phyloP scores from a whole-genome alignment of 1,140 invertebrate species.

The Potamilus streckersoni region DNA sequence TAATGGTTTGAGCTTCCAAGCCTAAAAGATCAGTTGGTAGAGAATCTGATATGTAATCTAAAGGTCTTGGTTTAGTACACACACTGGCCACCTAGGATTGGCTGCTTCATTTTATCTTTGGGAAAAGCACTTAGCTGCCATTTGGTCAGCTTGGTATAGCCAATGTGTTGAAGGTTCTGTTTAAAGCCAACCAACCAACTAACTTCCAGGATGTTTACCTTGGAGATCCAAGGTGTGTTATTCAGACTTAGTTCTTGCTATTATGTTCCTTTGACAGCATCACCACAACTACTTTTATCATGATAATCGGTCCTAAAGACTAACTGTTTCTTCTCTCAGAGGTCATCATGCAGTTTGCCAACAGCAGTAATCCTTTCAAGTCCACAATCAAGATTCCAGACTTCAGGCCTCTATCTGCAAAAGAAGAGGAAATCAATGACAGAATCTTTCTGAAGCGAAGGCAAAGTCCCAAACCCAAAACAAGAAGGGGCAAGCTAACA shows the following conservation, averaged over 20 bases:
- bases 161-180: too few relatives aligned
- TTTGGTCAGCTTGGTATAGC: not conserved
- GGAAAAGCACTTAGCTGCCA: not conserved
- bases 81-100: too few relatives aligned
- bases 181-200: not conserved
- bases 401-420: constrained; percentile 4
- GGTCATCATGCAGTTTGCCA: constrained; percentile 29
- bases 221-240: not conserved
- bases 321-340: constrained; percentile 29
- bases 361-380: constrained; percentile 21
- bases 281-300: not conserved
- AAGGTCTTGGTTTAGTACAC: too few relatives aligned
- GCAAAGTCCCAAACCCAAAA: constrained; percentile 41
- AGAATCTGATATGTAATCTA: too few relatives aligned
- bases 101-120: not conserved
- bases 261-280: too few relatives aligned
- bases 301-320: not conserved
- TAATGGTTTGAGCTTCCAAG: not conserved
- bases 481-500: constrained; percentile 38
- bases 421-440: constrained; percentile 30
- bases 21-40: not conserved
- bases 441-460: constrained; percentile 43
- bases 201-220: not conserved
- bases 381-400: constrained; percentile 15
- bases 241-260: not conserved